phyloP scores from a whole-genome alignment of 2,888 invertebrate species.

The Epinotia nisella region DNA sequence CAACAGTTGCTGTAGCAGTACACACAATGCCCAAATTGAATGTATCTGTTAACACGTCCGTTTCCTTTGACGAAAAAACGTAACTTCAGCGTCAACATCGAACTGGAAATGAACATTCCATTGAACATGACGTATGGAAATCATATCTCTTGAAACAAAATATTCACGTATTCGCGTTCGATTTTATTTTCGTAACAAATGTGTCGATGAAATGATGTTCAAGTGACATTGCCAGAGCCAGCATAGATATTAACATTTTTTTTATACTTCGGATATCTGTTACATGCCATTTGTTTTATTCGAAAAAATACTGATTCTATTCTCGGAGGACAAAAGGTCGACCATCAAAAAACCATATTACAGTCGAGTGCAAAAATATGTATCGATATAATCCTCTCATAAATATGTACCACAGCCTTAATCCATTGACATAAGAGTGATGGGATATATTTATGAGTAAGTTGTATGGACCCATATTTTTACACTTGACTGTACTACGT shows the following conservation, averaged over 20 bases:
- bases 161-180: not conserved
- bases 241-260: slow-evolving; percentile 9
- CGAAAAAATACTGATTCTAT: not conserved
- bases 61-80: not conserved
- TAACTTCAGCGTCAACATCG: not conserved
- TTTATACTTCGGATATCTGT: slow-evolving; percentile 5
- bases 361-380: too few relatives aligned
- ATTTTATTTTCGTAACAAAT: not conserved
- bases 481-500: too few relatives aligned
- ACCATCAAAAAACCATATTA: not conserved
- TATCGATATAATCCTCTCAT: too few relatives aligned
- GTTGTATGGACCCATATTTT: too few relatives aligned
- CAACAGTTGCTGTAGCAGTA: not conserved
- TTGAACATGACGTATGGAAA: not conserved
- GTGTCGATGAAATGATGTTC: not conserved
- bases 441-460: too few relatives aligned
- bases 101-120: not conserved
- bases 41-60: not conserved
- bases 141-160: not conserved
- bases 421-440: too few relatives aligned
- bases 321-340: not conserved
- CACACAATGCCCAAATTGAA: not conserved
- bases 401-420: too few relatives aligned
- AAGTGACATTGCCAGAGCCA: not conserved
- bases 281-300: not conserved